Conservation (phyloP, 2,888 invertebrate species). For the Drosophila pseudotakahashii region DNA sequence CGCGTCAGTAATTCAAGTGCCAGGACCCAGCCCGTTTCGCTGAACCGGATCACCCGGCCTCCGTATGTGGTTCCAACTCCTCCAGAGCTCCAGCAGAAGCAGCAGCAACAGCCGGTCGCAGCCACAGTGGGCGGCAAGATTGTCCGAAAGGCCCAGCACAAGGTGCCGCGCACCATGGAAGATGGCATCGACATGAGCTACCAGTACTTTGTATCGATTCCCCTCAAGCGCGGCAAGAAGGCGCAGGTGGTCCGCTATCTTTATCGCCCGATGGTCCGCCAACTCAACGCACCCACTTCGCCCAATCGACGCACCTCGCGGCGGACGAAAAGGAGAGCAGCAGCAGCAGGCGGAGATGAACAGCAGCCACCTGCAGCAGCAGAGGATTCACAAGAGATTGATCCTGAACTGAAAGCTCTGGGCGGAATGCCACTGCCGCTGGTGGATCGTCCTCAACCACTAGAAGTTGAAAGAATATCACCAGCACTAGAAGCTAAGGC, state of each 20-base stretch:
- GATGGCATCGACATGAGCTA: constrained; percentile 71
- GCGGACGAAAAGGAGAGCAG: background rate
- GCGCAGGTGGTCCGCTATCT: constrained; percentile 60
- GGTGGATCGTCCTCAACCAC: background rate
- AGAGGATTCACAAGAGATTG: background rate
- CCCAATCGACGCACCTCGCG: constrained; percentile 2
- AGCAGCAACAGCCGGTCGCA: background rate
- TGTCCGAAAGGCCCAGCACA: constrained; percentile 56
- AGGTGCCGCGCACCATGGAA: constrained; percentile 61
- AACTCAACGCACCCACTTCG: constrained; percentile 33
- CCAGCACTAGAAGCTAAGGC: too few species aligned
- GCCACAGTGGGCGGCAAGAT: constrained; percentile 41
- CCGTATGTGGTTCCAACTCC: background rate
- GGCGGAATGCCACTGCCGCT: constrained; percentile 10
- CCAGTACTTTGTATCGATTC: constrained; percentile 58
- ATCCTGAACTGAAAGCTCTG: constrained; percentile 10
- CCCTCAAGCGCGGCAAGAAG: constrained; percentile 56
- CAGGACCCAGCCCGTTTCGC: background rate
- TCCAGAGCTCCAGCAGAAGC: background rate
- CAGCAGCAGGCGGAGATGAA: background rate
- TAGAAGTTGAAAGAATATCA: too few species aligned
- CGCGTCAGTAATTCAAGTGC: background rate
- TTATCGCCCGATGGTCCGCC: constrained; percentile 65
- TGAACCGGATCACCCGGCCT: background rate
- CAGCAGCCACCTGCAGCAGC: background rate